Conservation (phyloP, 2,888 invertebrate species). For the Sicus ferrugineus region DNA sequence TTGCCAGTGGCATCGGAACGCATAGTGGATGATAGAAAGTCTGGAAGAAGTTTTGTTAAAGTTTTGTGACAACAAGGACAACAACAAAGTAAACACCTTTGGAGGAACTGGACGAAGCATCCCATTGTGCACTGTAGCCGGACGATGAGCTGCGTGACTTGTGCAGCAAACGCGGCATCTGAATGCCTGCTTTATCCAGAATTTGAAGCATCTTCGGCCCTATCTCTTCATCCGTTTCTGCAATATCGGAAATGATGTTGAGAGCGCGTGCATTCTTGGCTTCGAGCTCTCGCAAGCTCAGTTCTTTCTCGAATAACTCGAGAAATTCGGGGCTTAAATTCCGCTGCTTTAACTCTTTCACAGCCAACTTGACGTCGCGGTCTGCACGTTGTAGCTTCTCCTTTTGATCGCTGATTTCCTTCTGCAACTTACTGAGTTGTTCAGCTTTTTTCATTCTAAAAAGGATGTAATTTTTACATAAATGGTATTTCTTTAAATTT, state of each 20-base stretch:
- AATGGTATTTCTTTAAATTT: too few species aligned
- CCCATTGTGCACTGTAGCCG: conserved; percentile 55
- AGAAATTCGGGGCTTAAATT: conserved; percentile 54
- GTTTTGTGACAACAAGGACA: too few species aligned
- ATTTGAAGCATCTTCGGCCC: conserved; percentile 55
- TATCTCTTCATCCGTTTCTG: conserved; percentile 51
- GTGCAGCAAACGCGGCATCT: conserved; percentile 56
- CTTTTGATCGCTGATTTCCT: conserved; percentile 60
- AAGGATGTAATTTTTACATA: not conserved
- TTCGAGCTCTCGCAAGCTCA: conserved; percentile 69
- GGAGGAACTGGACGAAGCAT: conserved; percentile 45
- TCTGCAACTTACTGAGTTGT: conserved; percentile 53
- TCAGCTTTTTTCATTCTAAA: conserved; percentile 54
- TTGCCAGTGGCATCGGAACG: conserved; percentile 3
- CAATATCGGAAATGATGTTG: conserved; percentile 68
- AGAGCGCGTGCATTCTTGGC: conserved; percentile 69
- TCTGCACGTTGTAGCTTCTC: conserved; percentile 60
- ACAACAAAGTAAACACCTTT: conserved; percentile 46
- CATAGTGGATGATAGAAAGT: not conserved
- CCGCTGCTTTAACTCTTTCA: conserved; percentile 53
- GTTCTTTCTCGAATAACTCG: conserved; percentile 62
- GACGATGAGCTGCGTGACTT: conserved; percentile 50
- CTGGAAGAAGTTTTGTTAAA: not conserved
- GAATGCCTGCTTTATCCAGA: conserved; percentile 57
- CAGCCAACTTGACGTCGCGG: conserved; percentile 56